Conservation (phyloP, 2,113 vertebrate species). For the Pardalotus punctatus region DNA sequence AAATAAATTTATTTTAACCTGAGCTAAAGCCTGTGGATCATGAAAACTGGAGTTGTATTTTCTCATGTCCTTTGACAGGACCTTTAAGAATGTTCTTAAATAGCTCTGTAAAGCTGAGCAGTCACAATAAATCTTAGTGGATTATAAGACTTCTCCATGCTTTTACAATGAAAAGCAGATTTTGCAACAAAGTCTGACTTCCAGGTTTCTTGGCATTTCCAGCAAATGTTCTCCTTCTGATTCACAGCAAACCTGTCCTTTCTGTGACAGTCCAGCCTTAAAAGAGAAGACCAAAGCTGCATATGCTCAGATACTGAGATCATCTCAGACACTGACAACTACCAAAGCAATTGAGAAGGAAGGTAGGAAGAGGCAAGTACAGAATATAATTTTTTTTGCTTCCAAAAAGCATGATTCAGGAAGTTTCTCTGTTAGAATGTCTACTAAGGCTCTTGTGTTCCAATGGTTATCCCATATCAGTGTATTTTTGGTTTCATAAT, state of each 20-base stretch:
- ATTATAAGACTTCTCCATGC: neutral
- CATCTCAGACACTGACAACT: neutral
- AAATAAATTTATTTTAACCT: neutral
- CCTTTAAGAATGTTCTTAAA: neutral
- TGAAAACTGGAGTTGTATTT: neutral
- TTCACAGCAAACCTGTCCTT: neutral
- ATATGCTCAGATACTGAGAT: neutral
- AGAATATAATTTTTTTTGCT: neutral
- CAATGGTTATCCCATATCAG: neutral
- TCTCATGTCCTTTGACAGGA: neutral
- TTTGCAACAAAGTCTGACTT: neutral
- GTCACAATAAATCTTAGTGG: neutral
- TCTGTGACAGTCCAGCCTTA: neutral
- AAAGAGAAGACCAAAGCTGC: neutral
- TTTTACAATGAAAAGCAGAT: neutral
- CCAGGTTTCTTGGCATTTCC: neutral
- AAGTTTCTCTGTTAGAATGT: neutral
- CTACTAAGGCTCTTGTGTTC: neutral
- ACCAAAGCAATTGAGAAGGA: neutral
- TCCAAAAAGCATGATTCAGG: neutral
- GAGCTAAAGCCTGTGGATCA: neutral
- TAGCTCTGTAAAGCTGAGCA: neutral
- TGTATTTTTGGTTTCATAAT: neutral
- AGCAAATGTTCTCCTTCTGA: neutral
- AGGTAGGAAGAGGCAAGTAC: neutral